Evolutionary conservation across 2,888 invertebrate genomes (phyloP).

Genomic region (Blastobasis adustella): DNA sequence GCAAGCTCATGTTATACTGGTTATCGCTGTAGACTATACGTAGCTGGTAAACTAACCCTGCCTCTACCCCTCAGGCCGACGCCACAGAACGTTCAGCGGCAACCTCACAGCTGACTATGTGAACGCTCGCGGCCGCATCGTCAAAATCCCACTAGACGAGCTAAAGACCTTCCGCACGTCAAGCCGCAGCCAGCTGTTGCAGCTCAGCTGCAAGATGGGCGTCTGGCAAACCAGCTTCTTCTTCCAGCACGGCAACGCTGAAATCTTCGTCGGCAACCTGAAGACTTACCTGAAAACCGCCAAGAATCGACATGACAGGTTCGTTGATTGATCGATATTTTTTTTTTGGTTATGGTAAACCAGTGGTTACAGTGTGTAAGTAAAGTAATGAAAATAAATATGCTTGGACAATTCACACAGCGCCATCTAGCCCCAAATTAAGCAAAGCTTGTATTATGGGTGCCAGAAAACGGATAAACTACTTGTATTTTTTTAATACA

Average conservation of each 20-base stretch:
- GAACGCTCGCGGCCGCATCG: conserved; percentile 54
- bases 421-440: too few relatives aligned
- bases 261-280: conserved; percentile 79
- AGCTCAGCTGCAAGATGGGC: conserved; percentile 50
- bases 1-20: too few relatives aligned
- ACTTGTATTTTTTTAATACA: too few relatives aligned
- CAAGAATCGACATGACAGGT: conserved; percentile 79
- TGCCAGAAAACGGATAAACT: too few relatives aligned
- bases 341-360: too few relatives aligned
- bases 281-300: conserved; percentile 78
- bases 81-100: conserved; percentile 76
- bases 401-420: too few relatives aligned
- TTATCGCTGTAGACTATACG: too few relatives aligned
- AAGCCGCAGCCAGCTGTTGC: conserved; percentile 60
- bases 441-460: too few relatives aligned
- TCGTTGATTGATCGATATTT: background rate
- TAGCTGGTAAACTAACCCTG: background rate
- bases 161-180: conserved; percentile 57
- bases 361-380: too few relatives aligned
- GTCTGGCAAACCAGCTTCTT: conserved; percentile 87
- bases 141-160: conserved; percentile 53
- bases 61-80: conserved; percentile 55
- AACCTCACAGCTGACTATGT: conserved; percentile 65
- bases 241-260: conserved; percentile 91
- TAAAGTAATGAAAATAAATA: too few relatives aligned